Evolutionary conservation across 1,140 invertebrate genomes (phyloP).

Genomic region (Triops longicaudatus): DNA sequence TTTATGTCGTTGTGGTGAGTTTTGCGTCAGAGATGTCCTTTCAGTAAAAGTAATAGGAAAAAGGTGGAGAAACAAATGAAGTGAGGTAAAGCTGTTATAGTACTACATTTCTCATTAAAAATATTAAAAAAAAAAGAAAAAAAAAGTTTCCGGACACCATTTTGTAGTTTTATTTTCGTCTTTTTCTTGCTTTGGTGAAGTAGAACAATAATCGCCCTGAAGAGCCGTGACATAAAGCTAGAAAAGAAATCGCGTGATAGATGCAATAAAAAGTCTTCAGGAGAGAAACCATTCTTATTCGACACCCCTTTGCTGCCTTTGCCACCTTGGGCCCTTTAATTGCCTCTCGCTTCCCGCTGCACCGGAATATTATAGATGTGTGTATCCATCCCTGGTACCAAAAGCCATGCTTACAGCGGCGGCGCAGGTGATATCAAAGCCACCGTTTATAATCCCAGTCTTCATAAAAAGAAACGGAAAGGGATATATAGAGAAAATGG

Average conservation of each 20-base stretch:
- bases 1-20: too few relatives aligned
- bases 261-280: background rate
- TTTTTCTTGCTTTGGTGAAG: background rate
- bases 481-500: too few relatives aligned
- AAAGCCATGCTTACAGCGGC: background rate
- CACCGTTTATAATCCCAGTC: conserved; percentile 1
- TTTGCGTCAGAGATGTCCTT: too few relatives aligned
- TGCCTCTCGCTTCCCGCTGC: conserved; percentile 9
- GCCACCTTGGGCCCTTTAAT: conserved; percentile 9
- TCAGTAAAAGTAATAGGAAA: too few relatives aligned
- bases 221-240: conserved; percentile 11
- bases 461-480: background rate
- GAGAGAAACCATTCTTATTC: conserved; percentile 3
- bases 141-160: too few relatives aligned
- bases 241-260: conserved; percentile 3
- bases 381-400: background rate
- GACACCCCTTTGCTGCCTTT: conserved; percentile 14
- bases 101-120: background rate
- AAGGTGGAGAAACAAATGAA: background rate
- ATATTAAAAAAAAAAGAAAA: too few relatives aligned
- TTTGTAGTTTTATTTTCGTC: background rate
- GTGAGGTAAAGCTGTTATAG: background rate
- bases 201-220: background rate
- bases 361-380: background rate
- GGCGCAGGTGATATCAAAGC: background rate